Evolutionary conservation across 2,888 invertebrate genomes (phyloP), one percentile per base, ranked within the genome.

Genomic region (Atethmia centrago): DNA sequence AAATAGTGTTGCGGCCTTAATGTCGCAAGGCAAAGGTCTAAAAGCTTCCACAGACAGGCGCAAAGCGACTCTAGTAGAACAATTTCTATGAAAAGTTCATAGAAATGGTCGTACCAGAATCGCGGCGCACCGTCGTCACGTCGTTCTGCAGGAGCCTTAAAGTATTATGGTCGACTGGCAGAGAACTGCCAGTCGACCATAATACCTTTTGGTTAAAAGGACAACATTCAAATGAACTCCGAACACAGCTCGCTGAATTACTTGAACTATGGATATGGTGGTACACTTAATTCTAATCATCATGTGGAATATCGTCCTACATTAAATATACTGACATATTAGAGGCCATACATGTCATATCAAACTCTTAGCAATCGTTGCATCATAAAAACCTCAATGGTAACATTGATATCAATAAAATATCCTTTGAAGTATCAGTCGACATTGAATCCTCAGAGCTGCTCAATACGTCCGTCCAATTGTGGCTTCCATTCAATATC

Each of bases 391-490:
- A 71, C 72, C 64, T 69, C 63, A 78, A 73, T 71, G 16, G 67
- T 59, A 47, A 71, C 53, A 77, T 74, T 74, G 49, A 56, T 80
- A 81, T 83, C 83, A 83, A 85, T 85, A 81, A 64, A 53, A 83
- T 75, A 62, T 82, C 76, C 73, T 84, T 80, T 85, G 73, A 82
- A 75, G 73, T 69, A 73, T 66, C 74, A 75, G 78, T 85, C 66
- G 84, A 63, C 74, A 72, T 72, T 64, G 71, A 64, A 40, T 73
- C 42, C 74, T 76, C 58, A 61, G 58, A 56, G 71, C 51, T 71
- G 51, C 59, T 80, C 82, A 83, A 86, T 83, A 77, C 78, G 80
- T 77, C 73, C 79, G 72, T 58, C 53, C 83, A 75, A 85, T 79
- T 79, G 79, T 72, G 72, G 70, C 55, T 40, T 67, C 69, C 55